A percentile compares a stretch with the other conserved stretches of the same genome.
Conservation (phyloP, 2,113 vertebrate species). For the Podarcis raffonei region DNA sequence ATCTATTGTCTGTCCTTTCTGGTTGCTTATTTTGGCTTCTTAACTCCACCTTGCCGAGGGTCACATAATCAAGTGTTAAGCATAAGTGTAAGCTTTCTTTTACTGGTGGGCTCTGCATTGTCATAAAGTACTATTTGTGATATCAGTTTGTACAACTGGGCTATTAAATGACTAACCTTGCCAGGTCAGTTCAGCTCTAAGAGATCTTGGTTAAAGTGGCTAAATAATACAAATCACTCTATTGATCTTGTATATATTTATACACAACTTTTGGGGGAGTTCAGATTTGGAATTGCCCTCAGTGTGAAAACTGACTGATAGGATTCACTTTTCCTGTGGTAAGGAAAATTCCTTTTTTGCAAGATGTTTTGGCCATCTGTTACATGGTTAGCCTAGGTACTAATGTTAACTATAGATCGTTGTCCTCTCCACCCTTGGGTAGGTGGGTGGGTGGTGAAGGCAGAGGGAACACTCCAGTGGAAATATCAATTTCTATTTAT, state of each 20-base stretch:
- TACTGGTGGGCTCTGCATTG: background rate
- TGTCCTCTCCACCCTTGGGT: too few species aligned
- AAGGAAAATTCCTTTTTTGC: background rate
- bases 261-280: background rate
- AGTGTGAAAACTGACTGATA: background rate
- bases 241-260: background rate
- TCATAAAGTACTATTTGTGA: background rate
- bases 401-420: background rate
- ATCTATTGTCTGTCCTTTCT: conserved; percentile 3
- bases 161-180: background rate
- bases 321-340: background rate
- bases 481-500: background rate
- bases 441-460: too few species aligned
- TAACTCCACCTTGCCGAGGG: background rate
- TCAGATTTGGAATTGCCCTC: background rate
- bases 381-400: background rate
- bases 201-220: background rate
- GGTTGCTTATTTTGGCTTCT: conserved; percentile 2
- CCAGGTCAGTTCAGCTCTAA: background rate
- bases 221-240: background rate
- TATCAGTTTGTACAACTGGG: background rate
- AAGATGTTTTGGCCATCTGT: background rate
- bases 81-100: background rate
- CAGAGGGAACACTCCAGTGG: background rate
- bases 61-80: background rate